Evolutionary conservation across 2,113 vertebrate genomes (phyloP).

Genomic region (Phrynocephalus versicolor): DNA sequence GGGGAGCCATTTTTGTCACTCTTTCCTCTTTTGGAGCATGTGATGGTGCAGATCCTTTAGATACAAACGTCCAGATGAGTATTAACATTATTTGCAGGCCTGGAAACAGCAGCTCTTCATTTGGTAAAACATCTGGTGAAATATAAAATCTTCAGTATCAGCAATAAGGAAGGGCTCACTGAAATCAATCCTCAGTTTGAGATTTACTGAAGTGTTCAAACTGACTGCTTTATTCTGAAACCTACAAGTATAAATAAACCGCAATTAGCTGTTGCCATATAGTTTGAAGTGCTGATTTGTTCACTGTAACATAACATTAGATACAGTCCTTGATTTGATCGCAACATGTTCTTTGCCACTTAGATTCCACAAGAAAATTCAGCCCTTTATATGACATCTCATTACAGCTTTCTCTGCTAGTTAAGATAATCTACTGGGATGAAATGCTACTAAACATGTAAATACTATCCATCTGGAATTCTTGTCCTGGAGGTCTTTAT

Average conservation of each 20-base stretch:
- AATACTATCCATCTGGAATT: conserved; percentile 9
- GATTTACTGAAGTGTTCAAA: background rate
- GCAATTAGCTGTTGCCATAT: background rate
- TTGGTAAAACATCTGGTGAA: background rate
- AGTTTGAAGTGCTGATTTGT: background rate
- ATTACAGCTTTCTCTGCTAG: conserved; percentile 10
- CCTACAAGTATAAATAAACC: background rate
- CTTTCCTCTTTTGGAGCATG: background rate
- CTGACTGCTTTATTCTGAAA: background rate
- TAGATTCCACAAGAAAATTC: background rate
- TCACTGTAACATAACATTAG: background rate
- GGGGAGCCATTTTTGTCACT: background rate
- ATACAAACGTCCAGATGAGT: background rate
- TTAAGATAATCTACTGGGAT: background rate
- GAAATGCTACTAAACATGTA: background rate
- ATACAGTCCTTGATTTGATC: conserved; percentile 5
- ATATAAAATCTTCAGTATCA: background rate
- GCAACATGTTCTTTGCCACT: background rate
- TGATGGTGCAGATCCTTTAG: background rate
- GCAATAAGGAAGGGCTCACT: background rate
- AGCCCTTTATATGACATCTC: background rate
- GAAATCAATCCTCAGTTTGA: conserved; percentile 4
- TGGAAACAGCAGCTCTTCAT: background rate
- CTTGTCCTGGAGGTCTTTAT: background rate
- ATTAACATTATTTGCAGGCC: background rate